Conservation (phyloP, 2,797 vertebrate species). For the Pseudochromis fuscus region DNA sequence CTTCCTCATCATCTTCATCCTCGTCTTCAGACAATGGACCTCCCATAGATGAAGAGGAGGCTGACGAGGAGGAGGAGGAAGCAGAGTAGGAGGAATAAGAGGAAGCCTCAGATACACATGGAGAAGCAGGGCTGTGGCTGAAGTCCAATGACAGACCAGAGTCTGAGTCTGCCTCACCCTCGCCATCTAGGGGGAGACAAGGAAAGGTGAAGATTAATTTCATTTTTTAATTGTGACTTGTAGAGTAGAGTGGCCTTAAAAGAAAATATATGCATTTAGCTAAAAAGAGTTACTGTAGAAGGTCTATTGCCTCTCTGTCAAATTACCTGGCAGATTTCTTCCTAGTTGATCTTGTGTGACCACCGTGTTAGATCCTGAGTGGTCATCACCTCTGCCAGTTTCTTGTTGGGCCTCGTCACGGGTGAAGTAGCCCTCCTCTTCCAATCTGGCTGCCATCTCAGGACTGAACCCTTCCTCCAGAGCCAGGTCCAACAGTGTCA, state of each 20-base stretch:
- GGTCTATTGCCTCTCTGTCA: neutral
- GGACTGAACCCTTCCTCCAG: slow-evolving; percentile 91
- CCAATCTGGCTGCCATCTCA: slow-evolving; percentile 86
- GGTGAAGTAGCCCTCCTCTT: slow-evolving; percentile 56
- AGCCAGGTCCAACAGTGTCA: slow-evolving; percentile 89
- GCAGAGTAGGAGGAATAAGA: slow-evolving; percentile 82
- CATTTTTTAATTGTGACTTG: neutral
- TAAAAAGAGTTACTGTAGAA: no score
- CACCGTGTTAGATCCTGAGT: neutral
- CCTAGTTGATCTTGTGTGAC: slow-evolving; percentile 28
- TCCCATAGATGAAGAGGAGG: slow-evolving; percentile 79
- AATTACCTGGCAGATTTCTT: slow-evolving; percentile 47
- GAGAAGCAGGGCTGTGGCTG: slow-evolving; percentile 91
- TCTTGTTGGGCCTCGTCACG: slow-evolving; percentile 15
- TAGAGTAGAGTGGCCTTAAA: neutral
- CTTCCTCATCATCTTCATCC: slow-evolving; percentile 78
- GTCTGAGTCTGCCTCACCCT: slow-evolving; percentile 91
- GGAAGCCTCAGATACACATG: slow-evolving; percentile 89
- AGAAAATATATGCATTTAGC: neutral
- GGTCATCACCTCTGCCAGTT: neutral
- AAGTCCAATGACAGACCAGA: slow-evolving; percentile 96
- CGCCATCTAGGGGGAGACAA: slow-evolving; percentile 53
- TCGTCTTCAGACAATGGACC: slow-evolving; percentile 38
- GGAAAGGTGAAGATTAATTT: neutral
- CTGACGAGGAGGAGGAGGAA: slow-evolving; percentile 60